phyloP scores from a whole-genome alignment of 1,140 invertebrate species.

The Magallana angulata region DNA sequence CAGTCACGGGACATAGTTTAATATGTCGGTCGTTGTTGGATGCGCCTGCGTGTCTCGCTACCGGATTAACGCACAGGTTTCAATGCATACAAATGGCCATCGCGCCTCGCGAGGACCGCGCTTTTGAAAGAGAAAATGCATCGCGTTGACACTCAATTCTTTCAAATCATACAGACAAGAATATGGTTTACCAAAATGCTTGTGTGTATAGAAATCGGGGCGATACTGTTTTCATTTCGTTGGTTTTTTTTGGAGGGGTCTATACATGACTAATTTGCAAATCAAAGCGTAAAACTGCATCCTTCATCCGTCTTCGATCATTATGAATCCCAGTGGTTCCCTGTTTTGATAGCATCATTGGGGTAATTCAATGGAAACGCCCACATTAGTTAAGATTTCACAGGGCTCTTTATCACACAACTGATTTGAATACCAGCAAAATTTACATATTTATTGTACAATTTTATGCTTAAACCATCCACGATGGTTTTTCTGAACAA shows the following conservation, averaged over 20 bases:
- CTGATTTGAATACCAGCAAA: not conserved
- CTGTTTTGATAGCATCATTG: constrained; percentile 29
- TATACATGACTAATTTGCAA: constrained; percentile 38
- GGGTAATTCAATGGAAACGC: constrained; percentile 23
- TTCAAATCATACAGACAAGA: constrained; percentile 38
- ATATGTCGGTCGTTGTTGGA: constrained; percentile 53
- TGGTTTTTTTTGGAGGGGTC: constrained; percentile 2
- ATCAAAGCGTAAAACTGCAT: constrained; percentile 42
- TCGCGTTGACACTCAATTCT: constrained; percentile 27
- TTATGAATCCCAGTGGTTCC: constrained; percentile 1
- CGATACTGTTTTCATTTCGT: constrained; percentile 43
- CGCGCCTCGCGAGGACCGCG: constrained; percentile 4
- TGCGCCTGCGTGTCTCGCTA: constrained; percentile 58
- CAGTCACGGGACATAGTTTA: constrained; percentile 52
- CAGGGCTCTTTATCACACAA: not conserved
- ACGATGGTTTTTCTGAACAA: not conserved
- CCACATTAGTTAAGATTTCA: constrained; percentile 17
- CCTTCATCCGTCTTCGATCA: constrained; percentile 27
- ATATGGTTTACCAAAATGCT: constrained; percentile 36
- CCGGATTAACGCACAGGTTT: constrained; percentile 51
- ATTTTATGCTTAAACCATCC: not conserved
- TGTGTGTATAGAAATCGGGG: constrained; percentile 29
- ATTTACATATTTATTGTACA: not conserved
- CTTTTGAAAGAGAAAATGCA: constrained; percentile 29
- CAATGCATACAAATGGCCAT: constrained; percentile 60